phyloP scores from a whole-genome alignment of 2,797 vertebrate species.

The Coluber constrictor region DNA sequence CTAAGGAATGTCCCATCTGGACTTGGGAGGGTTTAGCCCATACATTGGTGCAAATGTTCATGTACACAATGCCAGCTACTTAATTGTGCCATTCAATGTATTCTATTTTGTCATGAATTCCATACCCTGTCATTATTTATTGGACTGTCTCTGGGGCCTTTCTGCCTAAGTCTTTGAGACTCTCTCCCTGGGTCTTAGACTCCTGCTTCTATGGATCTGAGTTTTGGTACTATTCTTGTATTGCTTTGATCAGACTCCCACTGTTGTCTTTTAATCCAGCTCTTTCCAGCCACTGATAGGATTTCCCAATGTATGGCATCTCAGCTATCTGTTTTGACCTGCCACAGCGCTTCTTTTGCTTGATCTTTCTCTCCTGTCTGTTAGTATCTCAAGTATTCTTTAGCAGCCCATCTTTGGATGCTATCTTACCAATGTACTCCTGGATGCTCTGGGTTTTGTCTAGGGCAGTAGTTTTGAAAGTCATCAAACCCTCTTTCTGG shows the following conservation, averaged over 20 bases:
- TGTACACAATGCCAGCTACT: no score
- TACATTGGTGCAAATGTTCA: no score
- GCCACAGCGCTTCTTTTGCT: neutral
- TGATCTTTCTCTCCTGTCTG: neutral
- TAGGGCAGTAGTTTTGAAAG: neutral
- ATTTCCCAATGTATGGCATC: neutral
- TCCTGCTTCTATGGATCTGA: neutral
- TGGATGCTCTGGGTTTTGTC: neutral
- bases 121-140: no score
- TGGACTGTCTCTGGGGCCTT: no score
- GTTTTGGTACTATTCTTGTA: neutral
- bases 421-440: neutral
- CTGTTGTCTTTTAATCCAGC: neutral
- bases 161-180: no score
- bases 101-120: no score
- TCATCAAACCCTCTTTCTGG: neutral
- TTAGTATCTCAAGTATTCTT: neutral
- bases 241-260: neutral
- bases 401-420: neutral
- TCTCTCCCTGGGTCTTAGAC: neutral
- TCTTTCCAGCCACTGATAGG: neutral
- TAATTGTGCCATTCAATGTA: no score
- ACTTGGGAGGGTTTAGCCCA: no score
- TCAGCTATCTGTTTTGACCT: neutral
- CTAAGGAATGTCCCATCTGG: no score